Percentiles rank a stretch among this genome's conserved stretches.
These are phyloP conservation scores for Gymnopithys bicolor DNA, from an alignment of 2,797 vertebrate species.

Conservation along the genomic window DNA sequence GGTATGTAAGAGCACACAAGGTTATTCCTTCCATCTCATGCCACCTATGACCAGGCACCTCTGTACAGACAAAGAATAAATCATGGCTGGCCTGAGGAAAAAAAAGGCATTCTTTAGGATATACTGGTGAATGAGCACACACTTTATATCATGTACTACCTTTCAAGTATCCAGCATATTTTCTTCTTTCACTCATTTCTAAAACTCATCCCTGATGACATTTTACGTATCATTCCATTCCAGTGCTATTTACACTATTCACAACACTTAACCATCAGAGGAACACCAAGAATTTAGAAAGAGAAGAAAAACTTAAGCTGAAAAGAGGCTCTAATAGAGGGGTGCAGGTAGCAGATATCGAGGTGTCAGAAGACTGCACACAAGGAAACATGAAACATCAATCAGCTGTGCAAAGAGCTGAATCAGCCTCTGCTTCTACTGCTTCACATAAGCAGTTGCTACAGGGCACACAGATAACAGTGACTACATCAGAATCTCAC, in stretches of 20 bases:
- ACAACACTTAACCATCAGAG: not conserved
- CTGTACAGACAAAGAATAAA: not conserved
- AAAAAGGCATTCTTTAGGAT: not conserved
- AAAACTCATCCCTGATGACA: not conserved
- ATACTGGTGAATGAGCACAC: not conserved
- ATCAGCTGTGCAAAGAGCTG: not conserved
- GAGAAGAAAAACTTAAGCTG: not conserved
- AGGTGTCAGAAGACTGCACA: not conserved
- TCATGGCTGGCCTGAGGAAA: not conserved
- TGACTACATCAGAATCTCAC: not conserved
- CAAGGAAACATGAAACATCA: not conserved
- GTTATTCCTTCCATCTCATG: not conserved
- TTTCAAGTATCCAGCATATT: not conserved
- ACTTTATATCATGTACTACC: accelerated
- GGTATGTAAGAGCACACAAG: not conserved
- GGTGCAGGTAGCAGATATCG: not conserved
- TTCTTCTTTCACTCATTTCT: not conserved
- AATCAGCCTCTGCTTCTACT: not conserved
- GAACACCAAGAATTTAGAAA: not conserved
- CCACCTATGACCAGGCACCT: not conserved
- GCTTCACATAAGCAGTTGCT: not conserved
- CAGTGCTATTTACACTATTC: not conserved
- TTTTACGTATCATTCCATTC: not conserved
- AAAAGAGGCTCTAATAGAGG: not conserved
- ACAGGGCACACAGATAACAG: not conserved